Percentiles rank a stretch among this genome's conserved stretches.
Conservation (phyloP, 2,113 vertebrate genomes). For the Rhinolophus sinicus region DNA sequence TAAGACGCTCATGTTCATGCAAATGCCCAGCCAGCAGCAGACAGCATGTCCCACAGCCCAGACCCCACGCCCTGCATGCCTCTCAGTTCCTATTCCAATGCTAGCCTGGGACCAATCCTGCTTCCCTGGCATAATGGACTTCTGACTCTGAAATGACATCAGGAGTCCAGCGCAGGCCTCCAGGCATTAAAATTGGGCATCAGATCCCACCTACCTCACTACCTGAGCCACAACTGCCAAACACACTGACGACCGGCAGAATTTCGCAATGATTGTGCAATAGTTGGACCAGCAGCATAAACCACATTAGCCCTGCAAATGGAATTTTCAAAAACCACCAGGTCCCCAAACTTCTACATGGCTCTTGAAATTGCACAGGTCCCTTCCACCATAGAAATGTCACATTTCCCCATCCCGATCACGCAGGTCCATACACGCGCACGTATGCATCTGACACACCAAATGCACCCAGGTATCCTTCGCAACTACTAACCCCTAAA, state of each 20-base stretch:
- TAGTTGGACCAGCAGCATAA: rapidly evolving
- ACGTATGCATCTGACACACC: rapidly evolving
- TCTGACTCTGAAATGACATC: background rate
- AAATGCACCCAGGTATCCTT: background rate
- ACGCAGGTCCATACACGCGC: rapidly evolving
- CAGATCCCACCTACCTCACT: background rate
- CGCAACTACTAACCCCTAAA: background rate
- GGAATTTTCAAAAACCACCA: background rate
- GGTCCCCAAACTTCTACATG: background rate
- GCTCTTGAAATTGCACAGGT: background rate
- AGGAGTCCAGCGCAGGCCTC: background rate
- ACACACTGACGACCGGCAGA: background rate
- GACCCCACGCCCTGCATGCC: rapidly evolving
- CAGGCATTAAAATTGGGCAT: background rate
- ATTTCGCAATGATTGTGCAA: rapidly evolving
- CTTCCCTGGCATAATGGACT: background rate
- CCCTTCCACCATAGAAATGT: background rate
- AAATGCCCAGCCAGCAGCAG: background rate
- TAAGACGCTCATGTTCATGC: background rate
- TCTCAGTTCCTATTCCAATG: background rate
- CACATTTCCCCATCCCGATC: background rate
- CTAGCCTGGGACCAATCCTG: background rate
- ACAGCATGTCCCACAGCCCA: rapidly evolving
- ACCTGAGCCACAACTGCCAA: background rate
- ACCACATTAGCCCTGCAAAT: too few species aligned